Conservation (phyloP, 2,113 vertebrate genomes). For the Larimichthys crocea region DNA sequence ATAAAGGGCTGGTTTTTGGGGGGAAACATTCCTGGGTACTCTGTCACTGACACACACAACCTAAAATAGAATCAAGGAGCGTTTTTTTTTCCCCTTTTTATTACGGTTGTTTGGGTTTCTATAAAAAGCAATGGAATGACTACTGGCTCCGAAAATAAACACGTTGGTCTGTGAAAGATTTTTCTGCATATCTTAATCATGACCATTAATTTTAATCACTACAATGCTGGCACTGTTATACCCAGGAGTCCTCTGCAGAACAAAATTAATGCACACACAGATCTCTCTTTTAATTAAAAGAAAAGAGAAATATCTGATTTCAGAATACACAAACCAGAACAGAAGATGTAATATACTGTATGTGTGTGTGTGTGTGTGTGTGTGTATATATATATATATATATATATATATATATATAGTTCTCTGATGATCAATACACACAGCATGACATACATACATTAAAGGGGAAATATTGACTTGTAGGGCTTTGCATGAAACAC, state of each 20-base stretch:
- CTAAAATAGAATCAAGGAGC: constrained; percentile 79
- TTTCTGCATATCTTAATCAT: constrained; percentile 32
- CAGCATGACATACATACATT: too few species aligned
- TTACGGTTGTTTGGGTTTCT: constrained; percentile 65
- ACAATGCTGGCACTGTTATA: constrained; percentile 7
- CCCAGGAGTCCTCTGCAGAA: background rate
- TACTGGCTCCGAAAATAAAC: constrained; percentile 62
- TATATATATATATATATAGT: too few species aligned
- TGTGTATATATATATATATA: too few species aligned
- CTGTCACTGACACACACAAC: constrained; percentile 70
- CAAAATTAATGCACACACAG: background rate
- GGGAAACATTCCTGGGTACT: constrained; percentile 78
- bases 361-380: too few species aligned
- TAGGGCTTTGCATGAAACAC: background rate
- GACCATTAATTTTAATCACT: constrained; percentile 45
- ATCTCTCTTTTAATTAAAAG: background rate
- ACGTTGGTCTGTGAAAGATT: constrained; percentile 26
- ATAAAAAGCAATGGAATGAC: constrained; percentile 72
- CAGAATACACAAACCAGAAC: background rate
- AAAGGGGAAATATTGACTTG: background rate
- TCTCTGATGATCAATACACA: too few species aligned
- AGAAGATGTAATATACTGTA: too few species aligned
- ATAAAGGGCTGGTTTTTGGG: constrained; percentile 54
- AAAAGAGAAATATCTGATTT: background rate
- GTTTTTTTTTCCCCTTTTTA: constrained; percentile 63